Evolutionary conservation across 2,797 vertebrate genomes (phyloP).

Genomic region (Rhinatrema bivittatum): DNA sequence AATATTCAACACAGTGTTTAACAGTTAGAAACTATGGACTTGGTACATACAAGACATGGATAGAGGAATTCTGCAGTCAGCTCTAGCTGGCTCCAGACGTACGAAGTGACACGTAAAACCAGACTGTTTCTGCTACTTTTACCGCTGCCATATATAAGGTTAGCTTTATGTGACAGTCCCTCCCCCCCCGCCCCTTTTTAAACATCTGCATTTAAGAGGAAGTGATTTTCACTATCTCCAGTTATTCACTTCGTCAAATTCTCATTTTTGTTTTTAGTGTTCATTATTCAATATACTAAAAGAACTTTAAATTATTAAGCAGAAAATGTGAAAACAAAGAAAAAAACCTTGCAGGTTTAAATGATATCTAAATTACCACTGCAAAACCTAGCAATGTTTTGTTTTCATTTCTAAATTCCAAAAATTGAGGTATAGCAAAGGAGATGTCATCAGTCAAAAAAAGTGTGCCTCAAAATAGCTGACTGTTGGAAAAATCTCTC

Average conservation of each 20-base stretch:
- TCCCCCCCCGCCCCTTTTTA: constrained; percentile 37
- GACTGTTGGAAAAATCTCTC: constrained; percentile 69
- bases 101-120: constrained; percentile 48
- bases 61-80: constrained; percentile 51
- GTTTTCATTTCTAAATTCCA: constrained; percentile 63
- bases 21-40: constrained; percentile 80
- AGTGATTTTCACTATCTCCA: constrained; percentile 53
- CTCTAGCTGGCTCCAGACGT: constrained; percentile 38
- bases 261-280: constrained; percentile 52
- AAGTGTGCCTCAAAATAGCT: constrained; percentile 72
- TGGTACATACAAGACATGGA: constrained; percentile 47
- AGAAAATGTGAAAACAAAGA: constrained; percentile 81
- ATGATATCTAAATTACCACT: constrained; percentile 74
- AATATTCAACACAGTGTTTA: constrained; percentile 84
- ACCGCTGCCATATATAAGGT: constrained; percentile 44
- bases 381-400: constrained; percentile 64
- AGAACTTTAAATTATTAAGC: constrained; percentile 75
- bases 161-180: constrained; percentile 31
- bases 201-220: constrained; percentile 43
- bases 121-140: constrained; percentile 41
- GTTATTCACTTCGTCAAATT: constrained; percentile 37
- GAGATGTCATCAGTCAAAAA: constrained; percentile 74
- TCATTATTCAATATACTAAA: constrained; percentile 67
- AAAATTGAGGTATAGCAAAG: constrained; percentile 81
- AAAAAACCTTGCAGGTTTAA: constrained; percentile 85